Conservation (phyloP, 2,797 vertebrate genomes). For the Erethizon dorsatum region DNA sequence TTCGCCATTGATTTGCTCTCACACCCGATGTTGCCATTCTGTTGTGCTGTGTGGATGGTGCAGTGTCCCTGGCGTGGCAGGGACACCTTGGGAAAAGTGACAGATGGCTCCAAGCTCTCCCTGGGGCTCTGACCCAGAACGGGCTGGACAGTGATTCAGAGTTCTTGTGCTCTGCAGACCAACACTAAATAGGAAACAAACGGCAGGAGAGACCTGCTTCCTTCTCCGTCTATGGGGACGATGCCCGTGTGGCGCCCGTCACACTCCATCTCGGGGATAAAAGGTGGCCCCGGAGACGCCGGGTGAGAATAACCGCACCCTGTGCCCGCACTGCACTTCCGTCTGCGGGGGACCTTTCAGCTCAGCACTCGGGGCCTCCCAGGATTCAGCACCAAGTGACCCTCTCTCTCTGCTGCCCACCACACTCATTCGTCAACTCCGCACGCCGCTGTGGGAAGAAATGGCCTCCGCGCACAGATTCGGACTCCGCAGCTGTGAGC, state of each 20-base stretch:
- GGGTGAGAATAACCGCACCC: no score
- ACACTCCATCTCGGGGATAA: no score
- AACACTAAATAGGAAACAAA: not conserved
- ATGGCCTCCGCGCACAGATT: not conserved
- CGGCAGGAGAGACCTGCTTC: rapidly evolving
- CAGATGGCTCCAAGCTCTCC: not conserved
- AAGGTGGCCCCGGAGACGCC: not conserved
- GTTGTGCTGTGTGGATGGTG: rapidly evolving
- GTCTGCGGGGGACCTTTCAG: not conserved
- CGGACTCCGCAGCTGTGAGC: not conserved
- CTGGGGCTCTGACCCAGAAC: not conserved
- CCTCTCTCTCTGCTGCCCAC: no score
- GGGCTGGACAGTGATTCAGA: not conserved
- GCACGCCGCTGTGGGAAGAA: no score
- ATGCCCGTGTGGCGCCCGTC: not conserved
- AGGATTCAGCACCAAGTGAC: not conserved
- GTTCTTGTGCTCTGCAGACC: not conserved
- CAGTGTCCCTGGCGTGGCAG: rapidly evolving
- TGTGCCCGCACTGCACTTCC: rapidly evolving
- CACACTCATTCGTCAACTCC: not conserved
- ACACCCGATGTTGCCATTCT: not conserved
- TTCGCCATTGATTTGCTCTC: not conserved
- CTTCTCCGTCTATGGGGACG: rapidly evolving
- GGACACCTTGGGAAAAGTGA: not conserved
- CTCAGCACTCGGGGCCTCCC: not conserved